A percentile compares a stretch with the other conserved stretches of the same genome.
These are phyloP conservation scores for Craterocephalus amniculus DNA, from an alignment of 2,797 vertebrate species.

Conservation along the genomic window DNA sequence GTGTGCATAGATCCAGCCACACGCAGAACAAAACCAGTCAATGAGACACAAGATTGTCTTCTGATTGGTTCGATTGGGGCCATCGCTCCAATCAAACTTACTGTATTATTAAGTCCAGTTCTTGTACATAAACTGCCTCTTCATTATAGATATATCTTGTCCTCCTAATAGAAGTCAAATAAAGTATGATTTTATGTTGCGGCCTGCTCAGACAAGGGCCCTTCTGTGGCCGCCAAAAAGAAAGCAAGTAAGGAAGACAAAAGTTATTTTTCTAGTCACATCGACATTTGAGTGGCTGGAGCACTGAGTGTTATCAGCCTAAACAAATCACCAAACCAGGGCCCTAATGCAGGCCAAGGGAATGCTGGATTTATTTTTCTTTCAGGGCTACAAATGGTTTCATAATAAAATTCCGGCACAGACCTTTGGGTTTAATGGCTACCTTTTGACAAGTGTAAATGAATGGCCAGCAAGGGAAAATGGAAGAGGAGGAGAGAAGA, in stretches of 20 bases:
- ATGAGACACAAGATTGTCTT: slow-evolving; percentile 35
- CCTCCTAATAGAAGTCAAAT: slow-evolving; percentile 94
- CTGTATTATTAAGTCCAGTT: slow-evolving; percentile 72
- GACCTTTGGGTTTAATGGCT: slow-evolving; percentile 91
- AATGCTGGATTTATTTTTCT: slow-evolving; percentile 96
- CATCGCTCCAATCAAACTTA: slow-evolving; percentile 63
- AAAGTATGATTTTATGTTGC: slow-evolving; percentile 84
- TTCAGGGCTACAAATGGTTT: slow-evolving; percentile 97
- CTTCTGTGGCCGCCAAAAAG: slow-evolving; percentile 86
- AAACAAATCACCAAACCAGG: slow-evolving; percentile 84
- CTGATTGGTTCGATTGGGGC: slow-evolving; percentile 61
- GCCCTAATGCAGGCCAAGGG: slow-evolving; percentile 93
- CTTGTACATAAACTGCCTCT: slow-evolving; percentile 83
- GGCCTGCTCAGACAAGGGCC: slow-evolving; percentile 81
- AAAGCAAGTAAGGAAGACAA: slow-evolving; percentile 78
- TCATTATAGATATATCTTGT: slow-evolving; percentile 90
- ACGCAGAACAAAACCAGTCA: slow-evolving; percentile 13
- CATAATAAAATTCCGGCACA: slow-evolving; percentile 93
- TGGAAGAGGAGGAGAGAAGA: slow-evolving; percentile 24
- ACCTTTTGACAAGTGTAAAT: slow-evolving; percentile 96
- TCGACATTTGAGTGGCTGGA: slow-evolving; percentile 52
- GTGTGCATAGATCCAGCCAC: neutral
- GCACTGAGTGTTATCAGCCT: slow-evolving; percentile 94
- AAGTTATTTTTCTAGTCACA: slow-evolving; percentile 68
- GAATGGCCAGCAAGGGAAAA: slow-evolving; percentile 77